Evolutionary conservation across 2,888 invertebrate species (phyloP).

Genomic region (Synanthedon formicaeformis): DNA sequence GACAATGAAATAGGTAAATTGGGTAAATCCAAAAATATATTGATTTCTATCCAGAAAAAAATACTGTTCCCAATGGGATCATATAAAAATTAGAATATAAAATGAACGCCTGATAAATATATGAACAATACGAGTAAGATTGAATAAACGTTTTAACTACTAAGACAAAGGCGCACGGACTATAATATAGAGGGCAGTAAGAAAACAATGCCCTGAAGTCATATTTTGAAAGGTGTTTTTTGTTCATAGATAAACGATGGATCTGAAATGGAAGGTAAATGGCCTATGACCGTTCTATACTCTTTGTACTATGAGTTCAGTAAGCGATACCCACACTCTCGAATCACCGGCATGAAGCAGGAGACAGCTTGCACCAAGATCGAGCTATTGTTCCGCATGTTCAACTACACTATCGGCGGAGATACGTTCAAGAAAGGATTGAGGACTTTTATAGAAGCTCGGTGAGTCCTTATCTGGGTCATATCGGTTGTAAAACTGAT

Average conservation of each 20-base stretch:
- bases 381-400: constrained; percentile 88
- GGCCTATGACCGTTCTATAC: constrained; percentile 83
- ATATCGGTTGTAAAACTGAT: background rate
- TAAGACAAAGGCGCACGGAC: no score
- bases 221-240: background rate
- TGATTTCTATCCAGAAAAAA: no score
- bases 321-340: constrained; percentile 81
- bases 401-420: constrained; percentile 86
- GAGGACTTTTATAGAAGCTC: constrained; percentile 75
- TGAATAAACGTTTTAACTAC: no score
- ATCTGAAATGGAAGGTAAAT: constrained; percentile 80
- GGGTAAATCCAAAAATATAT: no score
- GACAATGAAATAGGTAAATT: no score
- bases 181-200: no score
- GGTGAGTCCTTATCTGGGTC: constrained; percentile 30
- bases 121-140: no score
- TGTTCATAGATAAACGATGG: constrained; percentile 73
- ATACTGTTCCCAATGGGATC: no score
- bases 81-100: no score
- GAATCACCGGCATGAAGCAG: constrained; percentile 80
- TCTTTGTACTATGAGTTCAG: constrained; percentile 85
- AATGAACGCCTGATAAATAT: no score
- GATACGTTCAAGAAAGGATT: constrained; percentile 80
- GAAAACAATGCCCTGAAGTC: no score
- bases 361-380: constrained; percentile 82